Conservation (phyloP, 2,888 invertebrate species). For the Melipona beecheii region DNA sequence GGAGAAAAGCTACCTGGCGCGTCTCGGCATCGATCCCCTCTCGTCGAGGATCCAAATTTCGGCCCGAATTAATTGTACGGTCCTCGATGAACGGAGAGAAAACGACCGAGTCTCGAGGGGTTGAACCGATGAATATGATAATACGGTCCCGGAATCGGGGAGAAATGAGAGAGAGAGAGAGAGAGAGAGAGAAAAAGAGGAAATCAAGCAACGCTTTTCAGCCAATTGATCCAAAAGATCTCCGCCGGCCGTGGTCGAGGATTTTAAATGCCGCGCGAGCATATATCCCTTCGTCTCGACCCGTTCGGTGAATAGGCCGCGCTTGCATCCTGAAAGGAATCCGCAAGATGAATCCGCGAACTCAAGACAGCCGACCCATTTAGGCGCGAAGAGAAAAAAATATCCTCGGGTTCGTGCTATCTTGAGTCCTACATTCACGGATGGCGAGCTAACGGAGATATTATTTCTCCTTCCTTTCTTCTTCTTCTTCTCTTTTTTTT, state of each 20-base stretch:
- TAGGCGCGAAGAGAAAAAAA: conserved; percentile 52
- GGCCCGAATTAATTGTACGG: conserved; percentile 12
- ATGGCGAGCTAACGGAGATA: conserved; percentile 50
- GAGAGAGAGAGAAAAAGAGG: neutral
- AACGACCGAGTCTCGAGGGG: too few species aligned
- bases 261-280: conserved; percentile 58
- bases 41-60: conserved; percentile 47
- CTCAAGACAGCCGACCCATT: conserved; percentile 69
- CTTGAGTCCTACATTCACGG: conserved; percentile 60
- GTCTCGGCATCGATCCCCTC: neutral
- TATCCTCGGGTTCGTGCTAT: conserved; percentile 52
- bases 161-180: neutral
- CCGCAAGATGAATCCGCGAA: conserved; percentile 61
- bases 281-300: conserved; percentile 59
- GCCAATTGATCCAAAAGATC: conserved; percentile 61
- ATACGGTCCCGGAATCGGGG: conserved; percentile 33
- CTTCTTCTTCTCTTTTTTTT: neutral
- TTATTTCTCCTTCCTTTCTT: conserved; percentile 46
- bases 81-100: neutral
- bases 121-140: conserved; percentile 50
- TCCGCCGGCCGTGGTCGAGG: conserved; percentile 14
- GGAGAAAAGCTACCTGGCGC: too few species aligned
- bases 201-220: conserved; percentile 62
- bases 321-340: conserved; percentile 61
- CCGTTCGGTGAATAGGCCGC: conserved; percentile 54